Evolutionary conservation across 2,113 vertebrate species (phyloP), one percentile per base, ranked within the genome.

Genomic region (Siphamia tubifer): DNA sequence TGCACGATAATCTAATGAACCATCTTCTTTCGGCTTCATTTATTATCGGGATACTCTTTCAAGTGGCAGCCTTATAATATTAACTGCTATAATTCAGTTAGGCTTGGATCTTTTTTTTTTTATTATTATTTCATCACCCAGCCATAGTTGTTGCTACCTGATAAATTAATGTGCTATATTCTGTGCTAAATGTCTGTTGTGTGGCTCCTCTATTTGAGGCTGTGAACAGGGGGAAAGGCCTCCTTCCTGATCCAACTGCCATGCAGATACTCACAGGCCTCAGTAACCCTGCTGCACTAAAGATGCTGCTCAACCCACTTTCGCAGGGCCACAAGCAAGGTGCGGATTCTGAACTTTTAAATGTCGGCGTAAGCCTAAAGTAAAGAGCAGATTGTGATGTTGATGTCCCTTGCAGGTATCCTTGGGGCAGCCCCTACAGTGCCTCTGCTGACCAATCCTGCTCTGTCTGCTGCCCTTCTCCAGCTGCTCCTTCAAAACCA

Each of bases 201-300:
- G 6, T 55, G 12, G 0, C 34, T 24, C 6, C 12, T 44, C 19
- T 8, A 2, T 56, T 48, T 0, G 53, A 97, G 96, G 94, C 95
- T 2, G 85, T 96, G 66, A 96, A 97, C 61, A 81, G 96, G 3
- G 96, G 96, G 9, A 98, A 98, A 65, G 96, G 96, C 12, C 96
- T 98, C 27, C 94, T 98, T 1, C 96, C 96, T 0, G 96, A 98
- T 60, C 96, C 96, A 1, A 96, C 82, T 11, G 76, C 94, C 44
- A 91, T 98, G 57, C 96, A 98, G 80, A 94, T 98, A 7, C 93
- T 98, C 11, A 93, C 85, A 55, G 93, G 92, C 69, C 89, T 98
- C 57, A 96, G 92, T 12, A 95, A 96, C 21, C 94, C 96, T 0
- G 91, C 96, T 0, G 92, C 96, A 0, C 91, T 98, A 2, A 96